Conservation (phyloP, 2,888 invertebrate species). For the Macaria liturata region DNA sequence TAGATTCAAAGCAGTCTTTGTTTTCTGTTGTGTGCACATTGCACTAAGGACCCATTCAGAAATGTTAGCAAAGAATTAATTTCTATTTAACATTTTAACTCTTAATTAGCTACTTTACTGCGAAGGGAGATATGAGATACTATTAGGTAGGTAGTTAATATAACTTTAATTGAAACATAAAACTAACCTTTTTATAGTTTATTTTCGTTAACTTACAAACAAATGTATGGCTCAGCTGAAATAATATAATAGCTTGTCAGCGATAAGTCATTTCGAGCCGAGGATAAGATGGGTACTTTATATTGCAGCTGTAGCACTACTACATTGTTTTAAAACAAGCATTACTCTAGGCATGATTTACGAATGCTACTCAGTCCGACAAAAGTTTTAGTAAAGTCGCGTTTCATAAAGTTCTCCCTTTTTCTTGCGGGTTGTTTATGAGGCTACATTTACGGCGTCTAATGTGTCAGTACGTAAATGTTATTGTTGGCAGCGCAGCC, state of each 20-base stretch:
- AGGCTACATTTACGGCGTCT: conserved; percentile 23
- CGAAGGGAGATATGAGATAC: too few relatives aligned
- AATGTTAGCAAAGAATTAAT: too few relatives aligned
- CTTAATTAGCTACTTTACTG: too few relatives aligned
- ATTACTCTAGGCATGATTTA: conserved; percentile 1
- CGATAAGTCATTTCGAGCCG: too few relatives aligned
- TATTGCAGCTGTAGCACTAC: background rate
- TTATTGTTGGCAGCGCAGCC: conserved; percentile 52
- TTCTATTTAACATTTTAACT: too few relatives aligned
- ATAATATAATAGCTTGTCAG: too few relatives aligned
- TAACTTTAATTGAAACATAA: too few relatives aligned
- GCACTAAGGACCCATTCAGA: background rate
- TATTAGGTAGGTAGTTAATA: too few relatives aligned
- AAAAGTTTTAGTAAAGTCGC: conserved; percentile 6
- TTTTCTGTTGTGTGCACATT: background rate
- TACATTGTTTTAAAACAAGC: conserved; percentile 2
- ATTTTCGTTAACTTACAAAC: too few relatives aligned
- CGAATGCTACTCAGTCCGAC: background rate
- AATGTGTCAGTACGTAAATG: conserved; percentile 54
- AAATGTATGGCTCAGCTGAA: too few relatives aligned
- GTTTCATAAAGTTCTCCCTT: conserved; percentile 3
- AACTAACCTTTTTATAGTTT: too few relatives aligned
- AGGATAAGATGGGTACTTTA: background rate
- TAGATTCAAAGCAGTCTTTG: background rate
- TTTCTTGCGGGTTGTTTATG: conserved; percentile 22